phyloP scores from a whole-genome alignment of 2,113 vertebrate species.

The Thalassoma bifasciatum region DNA sequence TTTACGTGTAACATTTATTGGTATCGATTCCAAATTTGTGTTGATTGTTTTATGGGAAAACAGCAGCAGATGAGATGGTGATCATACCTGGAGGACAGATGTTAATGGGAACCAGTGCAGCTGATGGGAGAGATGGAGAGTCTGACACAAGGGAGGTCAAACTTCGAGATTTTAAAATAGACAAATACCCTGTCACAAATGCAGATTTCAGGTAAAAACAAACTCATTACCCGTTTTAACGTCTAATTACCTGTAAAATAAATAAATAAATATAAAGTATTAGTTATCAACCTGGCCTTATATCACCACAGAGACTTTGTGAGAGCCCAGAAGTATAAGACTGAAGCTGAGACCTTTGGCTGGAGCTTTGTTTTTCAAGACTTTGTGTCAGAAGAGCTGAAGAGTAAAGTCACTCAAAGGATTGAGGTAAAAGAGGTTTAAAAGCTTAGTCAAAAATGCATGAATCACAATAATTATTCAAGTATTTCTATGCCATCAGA shows the following conservation, averaged over 20 bases:
- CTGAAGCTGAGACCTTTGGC: conserved; percentile 92
- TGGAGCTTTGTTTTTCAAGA: conserved; percentile 99
- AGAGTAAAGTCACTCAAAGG: conserved; percentile 88
- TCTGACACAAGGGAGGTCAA: conserved; percentile 79
- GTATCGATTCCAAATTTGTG: not conserved
- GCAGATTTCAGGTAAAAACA: conserved; percentile 87
- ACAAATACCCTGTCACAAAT: conserved; percentile 91
- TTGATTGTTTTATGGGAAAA: not conserved
- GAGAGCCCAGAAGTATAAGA: conserved; percentile 89
- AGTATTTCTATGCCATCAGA: too few relatives aligned
- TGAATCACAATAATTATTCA: not conserved
- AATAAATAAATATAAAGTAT: too few relatives aligned
- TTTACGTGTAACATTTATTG: not conserved
- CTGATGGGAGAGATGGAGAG: conserved; percentile 84
- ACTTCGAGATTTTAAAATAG: conserved; percentile 85
- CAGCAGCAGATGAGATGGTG: conserved; percentile 77
- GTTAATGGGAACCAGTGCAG: conserved; percentile 84
- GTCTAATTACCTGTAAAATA: too few relatives aligned
- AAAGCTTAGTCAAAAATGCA: not conserved
- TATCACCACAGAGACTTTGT: conserved; percentile 89
- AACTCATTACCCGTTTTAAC: too few relatives aligned
- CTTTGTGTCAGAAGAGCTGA: conserved; percentile 90
- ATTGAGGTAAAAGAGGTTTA: conserved; percentile 84
- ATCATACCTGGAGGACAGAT: conserved; percentile 85
- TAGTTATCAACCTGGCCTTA: too few relatives aligned